These are phyloP conservation scores for Sapayoa aenigma DNA, from an alignment of 2,113 vertebrate genomes.

Conservation along the genomic window DNA sequence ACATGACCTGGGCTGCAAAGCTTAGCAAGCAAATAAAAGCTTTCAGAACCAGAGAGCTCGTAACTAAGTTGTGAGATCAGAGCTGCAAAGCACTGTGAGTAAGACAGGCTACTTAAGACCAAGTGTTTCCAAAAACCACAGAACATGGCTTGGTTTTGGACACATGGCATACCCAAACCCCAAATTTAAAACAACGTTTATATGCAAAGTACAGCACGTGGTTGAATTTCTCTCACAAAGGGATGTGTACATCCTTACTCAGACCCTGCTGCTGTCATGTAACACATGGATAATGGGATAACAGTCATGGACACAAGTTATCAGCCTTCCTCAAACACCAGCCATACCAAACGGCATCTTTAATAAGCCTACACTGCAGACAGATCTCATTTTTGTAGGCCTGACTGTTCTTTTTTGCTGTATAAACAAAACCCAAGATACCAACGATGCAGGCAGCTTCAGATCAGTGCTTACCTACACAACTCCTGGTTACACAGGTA, in stretches of 20 bases:
- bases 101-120: not conserved
- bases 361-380: not conserved
- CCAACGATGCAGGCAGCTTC: not conserved
- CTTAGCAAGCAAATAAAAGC: not conserved
- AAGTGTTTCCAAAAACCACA: not conserved
- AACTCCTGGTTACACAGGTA: not conserved
- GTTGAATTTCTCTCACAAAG: not conserved
- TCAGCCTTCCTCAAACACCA: not conserved
- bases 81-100: not conserved
- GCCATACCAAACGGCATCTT: not conserved
- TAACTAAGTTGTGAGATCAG: not conserved
- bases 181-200: not conserved
- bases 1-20: not conserved
- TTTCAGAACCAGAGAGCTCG: not conserved
- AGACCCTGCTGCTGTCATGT: not conserved
- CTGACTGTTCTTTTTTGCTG: not conserved
- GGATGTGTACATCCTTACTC: not conserved
- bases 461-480: not conserved
- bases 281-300: too few relatives aligned
- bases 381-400: not conserved
- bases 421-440: not conserved
- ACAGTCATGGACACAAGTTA: rapidly evolving
- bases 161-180: not conserved
- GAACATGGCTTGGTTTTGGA: not conserved
- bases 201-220: not conserved